phyloP scores from a whole-genome alignment of 2,888 invertebrate species.

The Spicauda simplicius region DNA sequence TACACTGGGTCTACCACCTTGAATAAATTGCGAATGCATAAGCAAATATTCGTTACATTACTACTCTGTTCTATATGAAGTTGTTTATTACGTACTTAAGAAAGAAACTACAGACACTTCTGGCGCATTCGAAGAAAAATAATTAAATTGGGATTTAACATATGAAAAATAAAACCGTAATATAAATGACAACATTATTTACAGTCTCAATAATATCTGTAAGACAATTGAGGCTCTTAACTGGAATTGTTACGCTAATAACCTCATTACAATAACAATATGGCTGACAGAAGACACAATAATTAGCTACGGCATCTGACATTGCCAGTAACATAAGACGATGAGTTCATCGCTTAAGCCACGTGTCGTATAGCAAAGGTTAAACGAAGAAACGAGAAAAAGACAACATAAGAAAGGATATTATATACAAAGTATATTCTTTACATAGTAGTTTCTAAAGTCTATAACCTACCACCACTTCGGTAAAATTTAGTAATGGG shows the following conservation, averaged over 20 bases:
- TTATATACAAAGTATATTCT: no score
- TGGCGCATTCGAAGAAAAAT: neutral
- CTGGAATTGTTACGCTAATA: constrained; percentile 27
- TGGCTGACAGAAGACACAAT: constrained; percentile 13
- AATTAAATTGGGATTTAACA: neutral
- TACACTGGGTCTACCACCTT: no score
- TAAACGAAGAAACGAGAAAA: neutral
- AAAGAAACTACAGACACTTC: no score
- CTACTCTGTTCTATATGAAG: no score
- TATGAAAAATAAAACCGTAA: neutral
- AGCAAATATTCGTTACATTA: no score
- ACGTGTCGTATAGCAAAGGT: neutral
- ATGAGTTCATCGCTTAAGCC: constrained; percentile 12
- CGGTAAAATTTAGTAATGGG: no score
- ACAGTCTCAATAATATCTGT: neutral
- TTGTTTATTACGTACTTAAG: no score
- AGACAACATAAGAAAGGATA: no score
- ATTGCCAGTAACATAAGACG: constrained; percentile 22
- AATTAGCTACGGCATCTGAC: constrained; percentile 27
- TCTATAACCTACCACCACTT: no score
- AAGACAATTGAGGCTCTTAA: constrained; percentile 1
- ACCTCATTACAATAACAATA: constrained; percentile 32
- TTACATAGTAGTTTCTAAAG: no score
- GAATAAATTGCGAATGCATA: no score
- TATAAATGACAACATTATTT: neutral